A percentile compares a stretch with the other conserved stretches of the same genome.
These are phyloP conservation scores for Asobara japonica DNA, from an alignment of 1,140 invertebrate species.

Conservation along the genomic window DNA sequence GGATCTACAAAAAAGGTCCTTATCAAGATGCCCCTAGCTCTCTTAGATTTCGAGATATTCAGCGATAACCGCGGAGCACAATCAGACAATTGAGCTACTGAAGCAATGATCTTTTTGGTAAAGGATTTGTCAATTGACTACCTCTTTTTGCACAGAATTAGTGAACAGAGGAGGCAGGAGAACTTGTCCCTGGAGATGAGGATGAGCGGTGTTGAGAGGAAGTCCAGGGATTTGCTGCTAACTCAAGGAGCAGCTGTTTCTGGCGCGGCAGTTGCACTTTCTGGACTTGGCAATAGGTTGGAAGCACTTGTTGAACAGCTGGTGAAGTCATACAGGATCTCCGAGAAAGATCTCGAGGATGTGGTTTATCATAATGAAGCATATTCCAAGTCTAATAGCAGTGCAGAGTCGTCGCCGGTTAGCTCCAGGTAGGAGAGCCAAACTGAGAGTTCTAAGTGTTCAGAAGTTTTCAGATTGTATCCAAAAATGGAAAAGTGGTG, in stretches of 20 bases:
- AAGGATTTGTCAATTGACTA: too few relatives aligned
- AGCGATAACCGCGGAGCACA: too few relatives aligned
- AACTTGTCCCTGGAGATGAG: slow-evolving; percentile 74
- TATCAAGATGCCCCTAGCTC: too few relatives aligned
- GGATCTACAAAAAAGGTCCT: too few relatives aligned
- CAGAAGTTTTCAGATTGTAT: slow-evolving; percentile 68
- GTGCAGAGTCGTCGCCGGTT: slow-evolving; percentile 70
- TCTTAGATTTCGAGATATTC: too few relatives aligned
- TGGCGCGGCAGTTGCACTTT: slow-evolving; percentile 76
- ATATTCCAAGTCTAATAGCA: slow-evolving; percentile 72
- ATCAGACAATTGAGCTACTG: too few relatives aligned
- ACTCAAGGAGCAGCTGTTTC: slow-evolving; percentile 78
- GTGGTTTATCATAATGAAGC: slow-evolving; percentile 81
- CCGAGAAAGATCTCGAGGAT: slow-evolving; percentile 79
- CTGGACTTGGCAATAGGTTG: slow-evolving; percentile 75
- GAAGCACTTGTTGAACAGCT: slow-evolving; percentile 77
- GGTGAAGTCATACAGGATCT: slow-evolving; percentile 77
- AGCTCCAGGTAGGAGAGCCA: slow-evolving; percentile 41
- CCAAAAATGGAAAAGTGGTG: too few relatives aligned
- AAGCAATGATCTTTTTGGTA: too few relatives aligned
- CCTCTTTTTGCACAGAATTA: too few relatives aligned
- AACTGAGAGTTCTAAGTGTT: too few relatives aligned
- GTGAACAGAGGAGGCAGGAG: slow-evolving; percentile 81
- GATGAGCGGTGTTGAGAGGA: slow-evolving; percentile 71
- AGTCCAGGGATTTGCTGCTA: slow-evolving; percentile 72